phyloP scores from a whole-genome alignment of 2,888 invertebrate genomes.

The Himalopsyche kuldschensis region DNA sequence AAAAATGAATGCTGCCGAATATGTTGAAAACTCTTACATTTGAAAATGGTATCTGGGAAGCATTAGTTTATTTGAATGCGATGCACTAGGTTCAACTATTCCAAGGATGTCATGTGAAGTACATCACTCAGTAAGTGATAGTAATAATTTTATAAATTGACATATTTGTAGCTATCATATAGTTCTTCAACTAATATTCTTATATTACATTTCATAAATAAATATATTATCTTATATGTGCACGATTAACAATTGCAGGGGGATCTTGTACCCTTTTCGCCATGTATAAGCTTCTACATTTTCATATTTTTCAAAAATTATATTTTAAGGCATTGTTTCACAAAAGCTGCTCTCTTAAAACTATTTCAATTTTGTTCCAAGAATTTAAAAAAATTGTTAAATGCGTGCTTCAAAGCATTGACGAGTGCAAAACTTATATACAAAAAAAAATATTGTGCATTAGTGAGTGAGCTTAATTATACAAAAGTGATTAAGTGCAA shows the following conservation, averaged over 20 bases:
- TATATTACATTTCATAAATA: slow-evolving; percentile 19
- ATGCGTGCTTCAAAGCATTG: background rate
- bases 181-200: slow-evolving; percentile 8
- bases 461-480: background rate
- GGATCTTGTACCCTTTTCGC: slow-evolving; percentile 54
- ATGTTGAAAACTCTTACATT: background rate
- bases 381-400: background rate
- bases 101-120: background rate
- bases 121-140: background rate
- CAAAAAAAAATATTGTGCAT: background rate
- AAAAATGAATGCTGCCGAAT: background rate
- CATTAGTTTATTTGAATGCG: background rate
- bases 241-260: slow-evolving; percentile 55
- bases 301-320: slow-evolving; percentile 22
- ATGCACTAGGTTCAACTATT: background rate
- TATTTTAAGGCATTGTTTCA: slow-evolving; percentile 14
- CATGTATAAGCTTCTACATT: slow-evolving; percentile 44
- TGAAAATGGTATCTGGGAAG: background rate
- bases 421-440: background rate
- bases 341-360: slow-evolving; percentile 16
- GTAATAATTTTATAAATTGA: slow-evolving; percentile 28
- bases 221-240: slow-evolving; percentile 44
- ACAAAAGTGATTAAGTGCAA: background rate
- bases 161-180: slow-evolving; percentile 19
- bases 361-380: background rate